Evolutionary conservation across 2,888 invertebrate genomes (phyloP), one percentile per base, ranked within the genome.

Genomic region (Cryptus viduatorius): DNA sequence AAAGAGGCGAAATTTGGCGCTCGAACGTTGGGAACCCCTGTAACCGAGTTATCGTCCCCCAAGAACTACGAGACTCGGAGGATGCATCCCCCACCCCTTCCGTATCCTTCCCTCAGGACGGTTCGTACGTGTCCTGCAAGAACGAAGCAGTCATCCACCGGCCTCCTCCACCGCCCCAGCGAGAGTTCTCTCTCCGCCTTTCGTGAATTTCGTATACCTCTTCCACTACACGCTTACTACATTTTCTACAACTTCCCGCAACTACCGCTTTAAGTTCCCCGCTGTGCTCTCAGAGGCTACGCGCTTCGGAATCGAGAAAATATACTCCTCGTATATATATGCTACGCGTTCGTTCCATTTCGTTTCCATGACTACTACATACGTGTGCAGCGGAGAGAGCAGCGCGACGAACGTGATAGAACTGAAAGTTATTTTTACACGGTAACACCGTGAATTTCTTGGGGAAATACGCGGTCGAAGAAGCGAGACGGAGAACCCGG

Each of bases 31-130:
- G 89, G 92, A 90, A 90, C 91, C 91, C 42, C 88, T 83, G 88
- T 91, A 92, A 92, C 89, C 83, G 87, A 92, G 91, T 92, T 92
- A 92, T 86, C 88, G 86, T 89, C 91, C 89, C 91, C 91, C 12
- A 50, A 64, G 46, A 81, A 64, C n/a, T 71, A 64, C 69, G 42
- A 16, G 76, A 71, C 81, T 67, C 76, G 42, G 90, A 90, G 89
- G 88, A 90, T 89, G 90, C 89, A 90, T 37, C 37, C 37, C 37
- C 37, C 37, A 4, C 37, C 37, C 90, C 91, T 90, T 91, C 88
- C 19, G 61, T 80, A 67, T 85, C 84, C 37, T 85, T 87, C 88
- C 88, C 89, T 89, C 89, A 87, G 88, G 87, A 89, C 84, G 84
- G 83, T 85, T 86, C 86, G 90, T 91, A 91, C 90, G 91, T 91